Conservation (phyloP, 2,888 invertebrate species). For the Watsonalla binaria region DNA sequence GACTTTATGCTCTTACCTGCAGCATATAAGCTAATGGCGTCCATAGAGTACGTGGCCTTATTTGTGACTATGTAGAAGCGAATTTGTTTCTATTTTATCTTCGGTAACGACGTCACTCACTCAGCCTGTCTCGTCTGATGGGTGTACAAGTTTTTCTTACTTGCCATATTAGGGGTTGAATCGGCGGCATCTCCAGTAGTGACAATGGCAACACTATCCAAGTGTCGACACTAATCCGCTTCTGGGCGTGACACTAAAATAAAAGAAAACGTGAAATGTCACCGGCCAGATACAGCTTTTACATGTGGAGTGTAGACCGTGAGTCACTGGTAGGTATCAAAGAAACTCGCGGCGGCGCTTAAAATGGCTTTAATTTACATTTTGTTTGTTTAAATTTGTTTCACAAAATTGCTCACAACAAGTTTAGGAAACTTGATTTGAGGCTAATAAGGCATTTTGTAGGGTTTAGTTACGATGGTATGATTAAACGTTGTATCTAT, state of each 20-base stretch:
- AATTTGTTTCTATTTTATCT: slow-evolving; percentile 1
- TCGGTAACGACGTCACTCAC: slow-evolving; percentile 14
- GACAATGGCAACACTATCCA: slow-evolving; percentile 35
- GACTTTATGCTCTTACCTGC: neutral
- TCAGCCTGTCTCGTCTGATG: slow-evolving; percentile 21
- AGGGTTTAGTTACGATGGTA: too few species aligned
- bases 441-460: too few species aligned
- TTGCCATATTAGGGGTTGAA: slow-evolving; percentile 26
- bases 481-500: too few species aligned
- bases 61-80: too few species aligned
- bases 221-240: slow-evolving; percentile 45
- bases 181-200: slow-evolving; percentile 25
- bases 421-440: neutral
- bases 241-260: slow-evolving; percentile 47
- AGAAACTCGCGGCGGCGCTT: slow-evolving; percentile 6
- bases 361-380: neutral
- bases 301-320: slow-evolving; percentile 17
- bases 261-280: slow-evolving; percentile 57
- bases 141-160: slow-evolving; percentile 18
- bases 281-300: slow-evolving; percentile 22
- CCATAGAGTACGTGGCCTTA: too few species aligned
- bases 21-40: neutral
- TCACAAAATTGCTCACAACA: neutral
- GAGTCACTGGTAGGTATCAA: slow-evolving; percentile 28
- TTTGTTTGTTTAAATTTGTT: neutral